A percentile compares a stretch with the other conserved stretches of the same genome.
phyloP scores from a whole-genome alignment of 2,888 invertebrate species.

The Lycia hirtaria region DNA sequence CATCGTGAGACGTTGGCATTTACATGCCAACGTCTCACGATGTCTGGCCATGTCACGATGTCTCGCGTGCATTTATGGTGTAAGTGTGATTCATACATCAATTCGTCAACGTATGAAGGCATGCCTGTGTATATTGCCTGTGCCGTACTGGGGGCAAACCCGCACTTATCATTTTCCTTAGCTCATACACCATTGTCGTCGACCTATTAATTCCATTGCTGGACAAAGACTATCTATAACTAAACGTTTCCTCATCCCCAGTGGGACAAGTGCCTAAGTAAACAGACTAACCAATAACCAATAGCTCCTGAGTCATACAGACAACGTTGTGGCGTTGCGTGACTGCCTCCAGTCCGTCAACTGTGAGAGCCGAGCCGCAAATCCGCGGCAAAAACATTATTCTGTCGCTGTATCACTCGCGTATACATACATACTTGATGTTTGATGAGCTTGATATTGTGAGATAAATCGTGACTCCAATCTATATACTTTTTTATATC shows the following conservation, averaged over 20 bases:
- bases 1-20: no score
- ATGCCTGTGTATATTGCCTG: no score
- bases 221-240: neutral
- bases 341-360: constrained; percentile 41
- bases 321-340: constrained; percentile 37
- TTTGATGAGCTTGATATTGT: constrained; percentile 33
- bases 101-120: neutral
- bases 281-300: constrained; percentile 4
- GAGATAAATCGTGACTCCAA: constrained; percentile 20
- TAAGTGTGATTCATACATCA: neutral
- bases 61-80: no score
- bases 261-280: no score
- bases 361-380: constrained; percentile 44
- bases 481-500: constrained; percentile 17
- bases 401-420: constrained; percentile 35
- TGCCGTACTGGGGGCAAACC: constrained; percentile 5
- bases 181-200: neutral
- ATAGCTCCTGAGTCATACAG: constrained; percentile 20
- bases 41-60: no score
- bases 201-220: neutral
- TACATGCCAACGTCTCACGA: no score
- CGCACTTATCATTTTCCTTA: constrained; percentile 7
- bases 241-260: no score
- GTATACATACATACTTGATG: constrained; percentile 42
- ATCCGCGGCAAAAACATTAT: constrained; percentile 44